Percentiles rank a stretch among this genome's conserved stretches.
phyloP scores from a whole-genome alignment of 2,797 vertebrate species.

The Girardinus metallicus region DNA sequence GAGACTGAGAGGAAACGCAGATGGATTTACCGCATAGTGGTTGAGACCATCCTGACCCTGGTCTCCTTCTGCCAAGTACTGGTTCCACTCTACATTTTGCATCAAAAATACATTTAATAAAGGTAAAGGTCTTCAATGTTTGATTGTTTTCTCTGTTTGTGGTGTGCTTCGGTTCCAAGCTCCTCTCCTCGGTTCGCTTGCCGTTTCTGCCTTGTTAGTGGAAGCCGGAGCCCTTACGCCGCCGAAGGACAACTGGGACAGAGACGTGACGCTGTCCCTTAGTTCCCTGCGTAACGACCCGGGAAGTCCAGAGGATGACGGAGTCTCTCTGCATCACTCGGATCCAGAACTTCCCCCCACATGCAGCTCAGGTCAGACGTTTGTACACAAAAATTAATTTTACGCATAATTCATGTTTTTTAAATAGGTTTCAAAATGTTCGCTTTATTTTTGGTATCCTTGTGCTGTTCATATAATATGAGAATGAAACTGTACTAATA shows the following conservation, averaged over 20 bases:
- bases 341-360: slow-evolving; percentile 61
- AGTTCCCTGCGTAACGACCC: slow-evolving; percentile 77
- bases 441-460: too few relatives aligned
- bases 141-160: slow-evolving; percentile 41
- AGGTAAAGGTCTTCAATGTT: neutral
- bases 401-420: too few relatives aligned
- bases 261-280: slow-evolving; percentile 67
- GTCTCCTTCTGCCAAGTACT: slow-evolving; percentile 73
- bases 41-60: slow-evolving; percentile 69
- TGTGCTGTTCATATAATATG: too few relatives aligned
- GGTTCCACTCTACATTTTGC: neutral
- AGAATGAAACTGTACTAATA: too few relatives aligned
- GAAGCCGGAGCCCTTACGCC: slow-evolving; percentile 78
- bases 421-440: too few relatives aligned
- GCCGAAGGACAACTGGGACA: slow-evolving; percentile 74
- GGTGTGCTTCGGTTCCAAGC: slow-evolving; percentile 61
- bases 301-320: slow-evolving; percentile 66
- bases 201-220: slow-evolving; percentile 62
- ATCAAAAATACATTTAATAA: neutral
- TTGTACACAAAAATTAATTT: too few relatives aligned
- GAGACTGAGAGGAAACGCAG: slow-evolving; percentile 72
- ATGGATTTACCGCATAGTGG: slow-evolving; percentile 67
- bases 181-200: slow-evolving; percentile 68
- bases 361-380: neutral
- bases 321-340: slow-evolving; percentile 58